phyloP scores from a whole-genome alignment of 2,888 invertebrate genomes.

The Orthonychiurus folsomi region DNA sequence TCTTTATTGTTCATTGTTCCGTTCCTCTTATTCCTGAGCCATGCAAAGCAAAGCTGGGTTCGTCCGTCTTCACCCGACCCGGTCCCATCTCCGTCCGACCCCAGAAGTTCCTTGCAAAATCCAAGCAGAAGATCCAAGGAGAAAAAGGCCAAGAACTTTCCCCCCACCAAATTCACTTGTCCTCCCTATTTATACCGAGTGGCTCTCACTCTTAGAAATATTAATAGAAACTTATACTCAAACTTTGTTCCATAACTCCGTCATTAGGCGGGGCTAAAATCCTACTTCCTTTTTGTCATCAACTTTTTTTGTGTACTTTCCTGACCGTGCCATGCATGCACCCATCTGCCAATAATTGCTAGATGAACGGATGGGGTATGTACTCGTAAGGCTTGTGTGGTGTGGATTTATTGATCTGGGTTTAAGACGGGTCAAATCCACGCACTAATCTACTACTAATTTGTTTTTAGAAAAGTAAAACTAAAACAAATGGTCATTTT shows the following conservation, averaged over 20 bases:
- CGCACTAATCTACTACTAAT: too few relatives aligned
- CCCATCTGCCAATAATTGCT: too few relatives aligned
- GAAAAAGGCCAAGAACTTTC: not conserved
- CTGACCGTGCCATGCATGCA: too few relatives aligned
- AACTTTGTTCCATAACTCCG: not conserved
- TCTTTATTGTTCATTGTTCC: slow-evolving; percentile 1
- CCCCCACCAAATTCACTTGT: not conserved
- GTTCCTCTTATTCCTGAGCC: not conserved
- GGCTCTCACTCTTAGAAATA: not conserved
- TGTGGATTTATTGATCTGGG: not conserved
- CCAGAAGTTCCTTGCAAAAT: too few relatives aligned
- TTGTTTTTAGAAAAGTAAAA: too few relatives aligned
- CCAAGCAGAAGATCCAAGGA: not conserved
- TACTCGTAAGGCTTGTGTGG: not conserved
- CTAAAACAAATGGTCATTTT: too few relatives aligned
- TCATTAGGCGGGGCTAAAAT: not conserved
- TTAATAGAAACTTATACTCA: not conserved
- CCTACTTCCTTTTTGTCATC: not conserved
- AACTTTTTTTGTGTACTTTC: not conserved
- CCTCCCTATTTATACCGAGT: not conserved
- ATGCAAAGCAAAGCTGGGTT: not conserved
- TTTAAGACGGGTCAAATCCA: too few relatives aligned
- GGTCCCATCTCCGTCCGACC: not conserved
- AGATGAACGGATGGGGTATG: too few relatives aligned
- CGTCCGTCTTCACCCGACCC: not conserved